Conservation (phyloP, 1,140 invertebrate genomes). For the Acromyrmex heyeri region DNA sequence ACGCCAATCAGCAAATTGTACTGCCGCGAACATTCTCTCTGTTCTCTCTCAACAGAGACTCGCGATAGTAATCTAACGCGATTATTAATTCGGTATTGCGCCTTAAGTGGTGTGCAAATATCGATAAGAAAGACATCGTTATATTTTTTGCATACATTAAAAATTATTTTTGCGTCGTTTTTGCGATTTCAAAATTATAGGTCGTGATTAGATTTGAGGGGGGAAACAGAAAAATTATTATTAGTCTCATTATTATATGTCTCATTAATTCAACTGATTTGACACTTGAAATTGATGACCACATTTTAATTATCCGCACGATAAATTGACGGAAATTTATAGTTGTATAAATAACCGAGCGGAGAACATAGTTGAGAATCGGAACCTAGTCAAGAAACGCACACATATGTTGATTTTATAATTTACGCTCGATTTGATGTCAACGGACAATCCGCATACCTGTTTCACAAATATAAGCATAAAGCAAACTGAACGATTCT, state of each 20-base stretch:
- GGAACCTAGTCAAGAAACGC: neutral
- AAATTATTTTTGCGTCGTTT: neutral
- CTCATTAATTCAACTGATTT: neutral
- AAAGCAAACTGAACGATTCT: slow-evolving; percentile 28
- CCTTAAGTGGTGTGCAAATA: slow-evolving; percentile 37
- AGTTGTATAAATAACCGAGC: neutral
- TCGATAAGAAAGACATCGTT: slow-evolving; percentile 4
- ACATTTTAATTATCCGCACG: neutral
- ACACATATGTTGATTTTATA: neutral
- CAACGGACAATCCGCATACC: slow-evolving; percentile 4
- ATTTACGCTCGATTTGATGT: slow-evolving; percentile 10
- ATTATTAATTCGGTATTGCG: slow-evolving; percentile 58
- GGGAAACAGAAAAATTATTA: neutral
- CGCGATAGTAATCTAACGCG: slow-evolving; percentile 27
- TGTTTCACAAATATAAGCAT: slow-evolving; percentile 15
- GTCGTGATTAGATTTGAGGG: neutral
- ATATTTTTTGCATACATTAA: no score
- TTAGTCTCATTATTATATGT: neutral
- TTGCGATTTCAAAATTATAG: neutral
- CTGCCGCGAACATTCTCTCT: slow-evolving; percentile 14
- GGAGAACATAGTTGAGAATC: neutral
- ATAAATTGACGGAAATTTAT: neutral
- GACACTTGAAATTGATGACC: neutral
- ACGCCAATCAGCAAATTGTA: slow-evolving; percentile 43
- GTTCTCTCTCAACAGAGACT: neutral